Base-by-base conservation (phyloP, 2,797 vertebrate genomes). In the Graptemys geographica region DNA sequence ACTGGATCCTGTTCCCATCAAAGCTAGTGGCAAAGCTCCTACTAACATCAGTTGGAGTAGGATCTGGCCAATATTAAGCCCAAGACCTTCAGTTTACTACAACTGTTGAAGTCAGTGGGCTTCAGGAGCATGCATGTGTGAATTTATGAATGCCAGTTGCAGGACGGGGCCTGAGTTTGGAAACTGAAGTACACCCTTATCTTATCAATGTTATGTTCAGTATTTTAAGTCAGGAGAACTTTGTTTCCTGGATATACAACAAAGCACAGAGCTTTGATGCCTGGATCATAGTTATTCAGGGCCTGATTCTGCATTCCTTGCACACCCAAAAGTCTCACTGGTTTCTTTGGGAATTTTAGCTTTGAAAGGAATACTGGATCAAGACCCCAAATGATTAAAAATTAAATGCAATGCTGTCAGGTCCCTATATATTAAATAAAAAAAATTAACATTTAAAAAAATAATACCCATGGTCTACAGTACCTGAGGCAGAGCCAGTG, bases 361-460 rank as follows among this genome's bases (percentile, higher is more conserved):
- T 96, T 96, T 97, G 94, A 96, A 97, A 96, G 93, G 92, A 96
- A 95, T 86, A 90, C 56, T 86, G 89, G 92, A 94, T 96, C 96
- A 96, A 86, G 90, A 52, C 95, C 44, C 69, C 84, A 92, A 91
- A 95, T 97, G 95, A 96, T 97, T 97, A 96, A 97, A 97, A 95
- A 96, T 83, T 96, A 96, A 95, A 84, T 78, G 74, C 41, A 78
- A 47, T 93, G 86, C 96, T 96, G 95, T 96, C 96, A 97, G 90
- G 93, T 95, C 96, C 96, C 89, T 95, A 96, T 92, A 83, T 90
- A 90, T 89, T 83, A 93, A 95, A 86, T 96, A 95, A 96, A 97
- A 96, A 95, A 97, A 97, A 97, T 97, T 97, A 97, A 96, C 96
- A 97, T 97, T 96, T 96, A 72, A 97, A 97, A 97, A 95, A 96